Base-by-base conservation (phyloP, 1,140 invertebrate genomes). In the Zaprionus ghesquierei region DNA sequence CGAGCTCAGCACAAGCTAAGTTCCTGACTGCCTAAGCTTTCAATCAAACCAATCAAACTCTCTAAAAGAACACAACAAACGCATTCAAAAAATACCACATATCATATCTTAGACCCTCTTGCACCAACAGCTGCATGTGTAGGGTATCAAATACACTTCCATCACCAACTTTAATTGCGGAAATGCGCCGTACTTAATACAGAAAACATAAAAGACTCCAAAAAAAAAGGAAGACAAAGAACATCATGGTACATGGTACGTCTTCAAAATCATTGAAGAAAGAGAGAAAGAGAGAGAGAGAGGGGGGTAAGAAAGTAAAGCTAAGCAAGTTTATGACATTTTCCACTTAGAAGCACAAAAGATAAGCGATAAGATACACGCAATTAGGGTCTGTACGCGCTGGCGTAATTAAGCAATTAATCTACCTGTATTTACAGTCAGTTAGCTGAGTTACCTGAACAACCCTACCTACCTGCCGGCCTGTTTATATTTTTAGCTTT, bases 301-400 rank as follows among this genome's bases (percentile, higher is more conserved):
- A 10, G 1, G 33, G 25, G 18, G 18, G 20, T 9, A 35, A n/a
- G 12, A 35, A 44, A 69, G 53, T 38, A 61, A 12, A 10, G 10
- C 25, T 23, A 22, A 49, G 12, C 15, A n/a, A 62, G 38, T 63
- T 64, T 51, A 71, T 71, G 69, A 71, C 69, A 65, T 71, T 58
- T 53, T 51, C 44, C 41, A 64, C 51, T 70, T 70, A 56, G 60
- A 25, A 63, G 51, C 29, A 63, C 51, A 56, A 29, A 12, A 50
- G 53, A 71, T 71, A 61, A 41, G n/a, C n/a, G 69, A 71, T 71
- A 44, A 71, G 69, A 71, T 71, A 65, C 12, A 71, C 50, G 69
- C 62, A 71, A 71, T 71, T 71, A 71, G 64, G 53, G 53, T 53
- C 41, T 71, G 35, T 27, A 56, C n/a, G n/a, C n/a, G 41, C 31